phyloP scores from a whole-genome alignment of 2,113 vertebrate species.

The Prochilodus magdalenae region DNA sequence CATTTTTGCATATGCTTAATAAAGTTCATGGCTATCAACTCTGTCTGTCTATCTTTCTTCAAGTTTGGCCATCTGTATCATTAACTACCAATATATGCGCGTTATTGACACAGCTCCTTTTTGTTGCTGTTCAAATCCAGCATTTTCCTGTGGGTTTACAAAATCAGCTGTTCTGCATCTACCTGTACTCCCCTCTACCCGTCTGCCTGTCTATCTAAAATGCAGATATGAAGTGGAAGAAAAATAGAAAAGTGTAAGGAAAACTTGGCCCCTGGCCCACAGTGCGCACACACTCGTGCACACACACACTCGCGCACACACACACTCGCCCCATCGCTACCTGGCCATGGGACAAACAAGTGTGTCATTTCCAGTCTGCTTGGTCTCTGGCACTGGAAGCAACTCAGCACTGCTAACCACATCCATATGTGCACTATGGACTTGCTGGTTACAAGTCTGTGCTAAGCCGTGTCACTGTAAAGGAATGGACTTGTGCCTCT shows the following conservation, averaged over 20 bases:
- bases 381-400: constrained; percentile 47
- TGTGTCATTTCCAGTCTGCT: constrained; percentile 63
- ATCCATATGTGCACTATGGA: constrained; percentile 58
- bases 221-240: neutral
- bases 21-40: neutral
- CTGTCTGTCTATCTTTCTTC: no score
- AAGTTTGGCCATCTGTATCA: no score
- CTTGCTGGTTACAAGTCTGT: constrained; percentile 47
- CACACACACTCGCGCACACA: constrained; percentile 36
- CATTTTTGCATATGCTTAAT: neutral
- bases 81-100: no score
- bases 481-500: constrained; percentile 28
- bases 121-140: no score
- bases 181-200: no score
- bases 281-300: constrained; percentile 31
- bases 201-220: neutral
- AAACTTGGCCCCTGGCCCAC: constrained; percentile 35
- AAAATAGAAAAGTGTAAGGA: neutral
- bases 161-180: no score
- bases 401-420: constrained; percentile 49
- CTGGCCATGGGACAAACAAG: constrained; percentile 63
- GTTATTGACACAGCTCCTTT: no score
- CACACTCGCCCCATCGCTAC: constrained; percentile 24
- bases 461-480: constrained; percentile 23
- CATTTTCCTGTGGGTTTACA: no score